Conservation (phyloP, 2,888 invertebrate species). For the Serrognathus titanus region DNA sequence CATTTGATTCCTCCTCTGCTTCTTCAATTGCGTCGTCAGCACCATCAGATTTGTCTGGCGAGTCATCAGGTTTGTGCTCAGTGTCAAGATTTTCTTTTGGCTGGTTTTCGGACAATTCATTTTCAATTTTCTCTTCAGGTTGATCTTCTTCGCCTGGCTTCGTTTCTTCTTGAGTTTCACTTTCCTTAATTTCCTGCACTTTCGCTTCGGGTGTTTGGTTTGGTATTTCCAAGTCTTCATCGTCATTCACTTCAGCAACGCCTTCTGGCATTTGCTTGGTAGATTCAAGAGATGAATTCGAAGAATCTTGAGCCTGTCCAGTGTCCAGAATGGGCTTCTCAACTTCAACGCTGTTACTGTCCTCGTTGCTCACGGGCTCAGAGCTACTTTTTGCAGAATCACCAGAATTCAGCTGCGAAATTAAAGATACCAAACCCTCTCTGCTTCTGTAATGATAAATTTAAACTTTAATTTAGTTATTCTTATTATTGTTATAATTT, state of each 20-base stretch:
- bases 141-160: constrained; percentile 19
- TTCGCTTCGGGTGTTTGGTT: constrained; percentile 1
- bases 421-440: constrained; percentile 76
- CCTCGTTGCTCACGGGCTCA: constrained; percentile 60
- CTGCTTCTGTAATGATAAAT: constrained; percentile 46
- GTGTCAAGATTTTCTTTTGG: constrained; percentile 6
- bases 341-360: constrained; percentile 60
- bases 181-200: constrained; percentile 21
- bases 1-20: constrained; percentile 18
- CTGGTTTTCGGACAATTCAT: constrained; percentile 7
- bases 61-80: not conserved
- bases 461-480: not conserved
- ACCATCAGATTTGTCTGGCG: constrained; percentile 20
- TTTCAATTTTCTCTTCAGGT: constrained; percentile 1
- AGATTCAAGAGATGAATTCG: constrained; percentile 3
- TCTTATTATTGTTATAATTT: too few species aligned
- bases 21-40: constrained; percentile 18
- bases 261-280: not conserved
- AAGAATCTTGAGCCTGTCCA: constrained; percentile 47
- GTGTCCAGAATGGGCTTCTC: constrained; percentile 58
- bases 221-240: constrained; percentile 2
- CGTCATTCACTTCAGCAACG: constrained; percentile 13
- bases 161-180: constrained; percentile 24
- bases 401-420: constrained; percentile 67
- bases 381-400: constrained; percentile 61